Percentiles rank a stretch among this genome's conserved stretches.
Conservation (phyloP, 2,113 vertebrate genomes). For the Aphelocoma coerulescens region DNA sequence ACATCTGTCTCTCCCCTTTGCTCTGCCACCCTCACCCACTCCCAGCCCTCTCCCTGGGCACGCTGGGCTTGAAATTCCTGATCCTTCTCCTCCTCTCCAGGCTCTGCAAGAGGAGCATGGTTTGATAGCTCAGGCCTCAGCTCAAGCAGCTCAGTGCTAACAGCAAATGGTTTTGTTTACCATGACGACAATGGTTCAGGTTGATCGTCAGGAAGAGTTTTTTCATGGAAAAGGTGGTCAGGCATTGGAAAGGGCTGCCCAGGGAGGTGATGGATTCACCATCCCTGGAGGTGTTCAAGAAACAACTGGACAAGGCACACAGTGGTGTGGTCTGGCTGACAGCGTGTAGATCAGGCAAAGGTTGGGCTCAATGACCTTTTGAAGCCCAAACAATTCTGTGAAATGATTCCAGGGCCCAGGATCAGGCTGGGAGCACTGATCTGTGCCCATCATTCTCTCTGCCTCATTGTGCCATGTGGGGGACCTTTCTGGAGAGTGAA, state of each 20-base stretch:
- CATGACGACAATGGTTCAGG: neutral
- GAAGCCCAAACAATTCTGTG: neutral
- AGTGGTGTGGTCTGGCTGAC: neutral
- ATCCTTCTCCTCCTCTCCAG: neutral
- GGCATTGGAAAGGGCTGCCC: neutral
- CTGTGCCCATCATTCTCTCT: neutral
- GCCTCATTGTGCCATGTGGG: fast-evolving
- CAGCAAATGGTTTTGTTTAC: neutral
- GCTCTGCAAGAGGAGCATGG: neutral
- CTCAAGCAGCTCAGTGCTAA: neutral
- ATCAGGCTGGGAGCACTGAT: neutral
- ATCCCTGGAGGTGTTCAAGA: neutral
- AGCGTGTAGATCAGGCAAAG: neutral
- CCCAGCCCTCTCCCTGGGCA: neutral
- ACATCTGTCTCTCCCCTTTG: neutral
- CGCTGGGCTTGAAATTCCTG: neutral
- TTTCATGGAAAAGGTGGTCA: neutral
- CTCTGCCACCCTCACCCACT: neutral
- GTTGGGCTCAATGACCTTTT: neutral
- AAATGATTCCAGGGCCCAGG: neutral
- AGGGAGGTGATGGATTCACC: neutral
- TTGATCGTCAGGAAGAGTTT: neutral
- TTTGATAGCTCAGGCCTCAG: neutral
- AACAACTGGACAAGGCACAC: neutral
- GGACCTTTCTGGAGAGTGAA: neutral